Evolutionary conservation across 2,113 vertebrate genomes (phyloP).

Genomic region (Entomyzon cyanotis): DNA sequence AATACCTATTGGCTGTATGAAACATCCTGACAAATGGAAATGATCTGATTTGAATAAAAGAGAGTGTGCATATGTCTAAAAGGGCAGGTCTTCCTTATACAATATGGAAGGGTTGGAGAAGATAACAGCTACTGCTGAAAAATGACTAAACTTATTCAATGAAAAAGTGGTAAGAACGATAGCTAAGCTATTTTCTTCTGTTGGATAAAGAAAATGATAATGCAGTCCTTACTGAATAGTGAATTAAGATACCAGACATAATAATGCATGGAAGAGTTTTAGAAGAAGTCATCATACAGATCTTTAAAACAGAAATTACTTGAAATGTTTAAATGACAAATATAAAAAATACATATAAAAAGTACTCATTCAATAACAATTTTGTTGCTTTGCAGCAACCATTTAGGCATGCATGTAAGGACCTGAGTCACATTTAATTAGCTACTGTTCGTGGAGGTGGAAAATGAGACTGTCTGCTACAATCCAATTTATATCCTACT

Average conservation of each 20-base stretch:
- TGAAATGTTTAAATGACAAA: not conserved
- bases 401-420: not conserved
- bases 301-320: not conserved
- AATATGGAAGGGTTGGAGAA: not conserved
- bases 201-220: not conserved
- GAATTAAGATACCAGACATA: not conserved
- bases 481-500: not conserved
- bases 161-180: not conserved
- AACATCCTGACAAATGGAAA: not conserved
- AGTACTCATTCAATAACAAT: not conserved
- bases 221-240: not conserved
- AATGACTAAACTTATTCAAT: not conserved
- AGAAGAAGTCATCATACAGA: not conserved
- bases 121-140: not conserved
- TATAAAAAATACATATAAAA: not conserved
- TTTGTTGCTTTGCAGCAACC: not conserved
- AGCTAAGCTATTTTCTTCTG: not conserved
- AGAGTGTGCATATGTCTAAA: not conserved
- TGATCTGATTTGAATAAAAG: not conserved
- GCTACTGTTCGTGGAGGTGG: not conserved
- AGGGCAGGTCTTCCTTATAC: not conserved
- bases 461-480: not conserved
- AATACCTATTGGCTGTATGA: not conserved
- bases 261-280: not conserved
- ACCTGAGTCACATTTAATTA: not conserved